Evolutionary conservation across 1,140 invertebrate genomes (phyloP).

Genomic region (Fopius arisanus): DNA sequence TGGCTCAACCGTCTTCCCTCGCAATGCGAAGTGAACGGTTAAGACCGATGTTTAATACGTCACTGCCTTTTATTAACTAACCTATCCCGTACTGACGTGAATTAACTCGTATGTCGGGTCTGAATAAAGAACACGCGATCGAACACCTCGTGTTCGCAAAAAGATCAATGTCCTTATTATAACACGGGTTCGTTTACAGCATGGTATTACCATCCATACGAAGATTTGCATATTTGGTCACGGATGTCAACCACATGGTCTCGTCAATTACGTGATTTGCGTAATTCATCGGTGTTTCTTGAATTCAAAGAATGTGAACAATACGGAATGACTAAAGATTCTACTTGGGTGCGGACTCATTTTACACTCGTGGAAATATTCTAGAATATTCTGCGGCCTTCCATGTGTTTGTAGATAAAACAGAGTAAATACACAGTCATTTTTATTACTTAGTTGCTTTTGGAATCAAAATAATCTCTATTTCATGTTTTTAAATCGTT

Average conservation of each 20-base stretch:
- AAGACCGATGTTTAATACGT: background rate
- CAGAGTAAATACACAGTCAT: too few species aligned
- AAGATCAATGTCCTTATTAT: background rate
- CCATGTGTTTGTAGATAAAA: too few species aligned
- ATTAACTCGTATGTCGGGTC: background rate
- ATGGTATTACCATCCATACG: background rate
- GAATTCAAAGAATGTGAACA: background rate
- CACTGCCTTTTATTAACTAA: constrained; percentile 4
- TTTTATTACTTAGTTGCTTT: too few species aligned
- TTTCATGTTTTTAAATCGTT: too few species aligned
- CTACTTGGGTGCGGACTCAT: too few species aligned
- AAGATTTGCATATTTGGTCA: background rate
- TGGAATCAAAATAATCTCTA: too few species aligned
- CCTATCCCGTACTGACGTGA: background rate
- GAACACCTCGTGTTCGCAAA: background rate
- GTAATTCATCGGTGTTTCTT: background rate
- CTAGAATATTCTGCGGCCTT: too few species aligned
- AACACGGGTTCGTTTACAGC: too few species aligned
- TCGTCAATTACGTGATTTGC: background rate
- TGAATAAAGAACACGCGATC: background rate
- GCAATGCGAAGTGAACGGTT: background rate
- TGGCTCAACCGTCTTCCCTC: background rate
- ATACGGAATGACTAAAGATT: too few species aligned
- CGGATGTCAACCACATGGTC: background rate
- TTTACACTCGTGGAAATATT: too few species aligned